Evolutionary conservation across 2,888 invertebrate species (phyloP), one percentile per base, ranked within the genome.

Genomic region (Cosmia pyralina): DNA sequence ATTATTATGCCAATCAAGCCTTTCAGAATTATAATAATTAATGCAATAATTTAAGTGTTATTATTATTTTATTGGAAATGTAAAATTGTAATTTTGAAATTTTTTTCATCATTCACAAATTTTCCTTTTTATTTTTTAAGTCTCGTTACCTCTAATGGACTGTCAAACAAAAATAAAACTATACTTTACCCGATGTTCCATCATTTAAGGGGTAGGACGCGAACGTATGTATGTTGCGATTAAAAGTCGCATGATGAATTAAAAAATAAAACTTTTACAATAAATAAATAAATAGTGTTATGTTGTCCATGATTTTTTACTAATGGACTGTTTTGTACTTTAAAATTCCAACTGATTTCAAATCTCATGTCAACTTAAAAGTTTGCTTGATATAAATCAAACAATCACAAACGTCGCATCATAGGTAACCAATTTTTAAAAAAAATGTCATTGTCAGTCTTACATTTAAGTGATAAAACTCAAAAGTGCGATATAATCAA

Each of bases 1-100:
- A 73, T 62, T 85, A 85, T 87, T 87, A 86, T 86, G 84, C 84
- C 86, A 87, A 86, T 78, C 66, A 79, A 81, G 69, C 60, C 48
- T 68, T 74, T 75, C 55, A 72, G 28, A 78, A 64, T 71, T 72
- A 71, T 59, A 78, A 69, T 72, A 74, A 72, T 82, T 76, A 52
- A 77, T 65, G 59, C 19, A 79, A 75, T 77, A 79, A 82, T 85
- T 85, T 75, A 70, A 79, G 77, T 68, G 66, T 77, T 75, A 78
- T 69, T 59, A 76, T 59, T 60, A 77, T 64, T 59, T 65, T n/a
- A 74, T 67, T 85, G 73, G 83, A 85, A 87, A 72, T 76, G 62
- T 82, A 63, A 72, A 70, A 78, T 59, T 79, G 63, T n/a, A 75
- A 75, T 79, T 75, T 77, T 55, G 62, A 34, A 52, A 15, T 53